Conservation (phyloP, 2,797 vertebrate genomes). For the Calcarius lapponicus region DNA sequence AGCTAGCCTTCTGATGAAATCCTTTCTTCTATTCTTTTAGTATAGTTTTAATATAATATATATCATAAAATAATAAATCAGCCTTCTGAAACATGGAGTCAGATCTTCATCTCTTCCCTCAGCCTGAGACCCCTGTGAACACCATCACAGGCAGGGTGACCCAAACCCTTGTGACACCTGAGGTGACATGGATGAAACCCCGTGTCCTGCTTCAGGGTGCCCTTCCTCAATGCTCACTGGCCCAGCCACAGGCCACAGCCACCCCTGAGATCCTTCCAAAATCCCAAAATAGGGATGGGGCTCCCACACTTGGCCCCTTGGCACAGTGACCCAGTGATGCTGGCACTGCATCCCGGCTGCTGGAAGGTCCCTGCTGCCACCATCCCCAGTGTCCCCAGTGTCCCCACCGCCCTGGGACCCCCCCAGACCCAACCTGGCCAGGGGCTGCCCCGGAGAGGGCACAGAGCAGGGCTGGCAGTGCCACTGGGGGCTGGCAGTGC, state of each 20-base stretch:
- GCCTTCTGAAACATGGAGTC: too few species aligned
- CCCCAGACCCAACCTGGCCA: background rate
- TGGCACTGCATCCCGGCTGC: background rate
- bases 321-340: fast-evolving
- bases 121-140: too few species aligned
- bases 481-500: background rate
- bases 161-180: background rate
- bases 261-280: background rate
- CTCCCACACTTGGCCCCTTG: background rate
- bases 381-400: fast-evolving
- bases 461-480: background rate
- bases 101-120: too few species aligned
- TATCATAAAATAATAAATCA: too few species aligned
- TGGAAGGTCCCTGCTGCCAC: background rate
- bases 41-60: too few species aligned
- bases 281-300: background rate
- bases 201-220: background rate
- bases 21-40: too few species aligned
- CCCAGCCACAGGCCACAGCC: background rate
- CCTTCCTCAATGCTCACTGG: background rate
- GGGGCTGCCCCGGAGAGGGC: background rate
- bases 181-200: background rate
- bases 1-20: too few species aligned
- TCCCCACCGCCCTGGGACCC: fast-evolving
- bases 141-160: background rate